These are phyloP conservation scores for Agrochola circellaris DNA, from an alignment of 2,888 invertebrate species.

Conservation along the genomic window DNA sequence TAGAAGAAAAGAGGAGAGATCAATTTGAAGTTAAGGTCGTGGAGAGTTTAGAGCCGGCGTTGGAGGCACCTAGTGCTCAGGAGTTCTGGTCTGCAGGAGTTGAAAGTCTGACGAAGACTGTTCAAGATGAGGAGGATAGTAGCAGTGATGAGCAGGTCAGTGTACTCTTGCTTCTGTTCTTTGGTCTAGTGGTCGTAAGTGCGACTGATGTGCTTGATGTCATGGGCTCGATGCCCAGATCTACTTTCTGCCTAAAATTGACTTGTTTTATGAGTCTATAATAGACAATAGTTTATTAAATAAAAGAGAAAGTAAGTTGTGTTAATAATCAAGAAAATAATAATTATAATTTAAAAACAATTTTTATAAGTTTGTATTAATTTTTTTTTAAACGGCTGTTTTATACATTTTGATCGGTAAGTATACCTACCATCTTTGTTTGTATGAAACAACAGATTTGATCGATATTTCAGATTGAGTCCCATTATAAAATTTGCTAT, in stretches of 20 bases:
- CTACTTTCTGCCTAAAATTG: background rate
- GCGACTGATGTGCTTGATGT: background rate
- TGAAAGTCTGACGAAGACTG: constrained; percentile 60
- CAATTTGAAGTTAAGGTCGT: constrained; percentile 69
- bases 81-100: constrained; percentile 81
- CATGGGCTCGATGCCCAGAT: background rate
- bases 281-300: too few relatives aligned
- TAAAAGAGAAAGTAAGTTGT: background rate
- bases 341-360: too few relatives aligned
- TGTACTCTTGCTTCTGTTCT: constrained; percentile 21
- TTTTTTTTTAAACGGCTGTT: too few relatives aligned
- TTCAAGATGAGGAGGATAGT: constrained; percentile 75
- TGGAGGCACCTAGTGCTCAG: constrained; percentile 83
- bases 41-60: constrained; percentile 76
- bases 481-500: too few relatives aligned
- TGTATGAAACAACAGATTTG: too few relatives aligned
- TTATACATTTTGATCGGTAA: too few relatives aligned
- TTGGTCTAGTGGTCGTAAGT: background rate
- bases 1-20: constrained; percentile 34
- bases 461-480: too few relatives aligned
- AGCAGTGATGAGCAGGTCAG: constrained; percentile 87
- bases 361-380: too few relatives aligned
- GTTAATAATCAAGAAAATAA: background rate
- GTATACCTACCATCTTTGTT: too few relatives aligned
- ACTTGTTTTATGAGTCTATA: background rate